Base-by-base conservation (phyloP, 2,113 vertebrate species). In the Greenwoodochromis staneri region DNA sequence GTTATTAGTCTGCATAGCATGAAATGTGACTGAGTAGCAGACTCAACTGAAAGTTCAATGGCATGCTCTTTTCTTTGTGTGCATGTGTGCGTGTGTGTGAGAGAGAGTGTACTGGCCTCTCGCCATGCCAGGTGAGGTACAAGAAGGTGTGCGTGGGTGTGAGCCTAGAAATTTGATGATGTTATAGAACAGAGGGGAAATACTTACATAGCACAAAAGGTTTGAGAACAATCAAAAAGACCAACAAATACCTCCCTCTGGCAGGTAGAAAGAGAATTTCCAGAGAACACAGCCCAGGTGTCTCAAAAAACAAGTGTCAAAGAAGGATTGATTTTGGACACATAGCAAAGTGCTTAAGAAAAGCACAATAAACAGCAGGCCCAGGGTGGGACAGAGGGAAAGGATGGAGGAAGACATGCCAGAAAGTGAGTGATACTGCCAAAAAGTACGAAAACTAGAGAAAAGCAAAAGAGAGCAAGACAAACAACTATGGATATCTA, bases 141-240 rank as follows among this genome's bases (percentile, higher is more conserved):
- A 88, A 66, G 83, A 84, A 78, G 61, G 82, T 80, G 80, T 81
- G 82, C 53, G 83, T 81, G 92, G 82, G 91, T 91, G 91, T 91
- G 89, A 93, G 89, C 84, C 85, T 38, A 86, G 95, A 95, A 96
- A 96, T 91, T 88, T 81, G 92, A 95, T 93, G 94, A 95, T 90
- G 92, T 92, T 92, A 87, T 49, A 85, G 63, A 91, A 88, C 45
- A 47, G 88, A 88, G 90, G 91, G 88, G 85, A 93, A 93, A 94
- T 91, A 89, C 91, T 87, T 85, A 86, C 80, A 89, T 57, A 66
- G 91, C 85, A 95, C 95, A 95, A 95, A 95, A 92, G 92, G 63
- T 66, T 85, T 7, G 71, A 82, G 90, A 92, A 95, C 94, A 95
- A 90, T 93, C 85, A 84, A 83, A 87, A 88, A 89, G 83, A 93